Conservation (phyloP, 2,797 vertebrate species). For the Melanotaenia parkinsoni region DNA sequence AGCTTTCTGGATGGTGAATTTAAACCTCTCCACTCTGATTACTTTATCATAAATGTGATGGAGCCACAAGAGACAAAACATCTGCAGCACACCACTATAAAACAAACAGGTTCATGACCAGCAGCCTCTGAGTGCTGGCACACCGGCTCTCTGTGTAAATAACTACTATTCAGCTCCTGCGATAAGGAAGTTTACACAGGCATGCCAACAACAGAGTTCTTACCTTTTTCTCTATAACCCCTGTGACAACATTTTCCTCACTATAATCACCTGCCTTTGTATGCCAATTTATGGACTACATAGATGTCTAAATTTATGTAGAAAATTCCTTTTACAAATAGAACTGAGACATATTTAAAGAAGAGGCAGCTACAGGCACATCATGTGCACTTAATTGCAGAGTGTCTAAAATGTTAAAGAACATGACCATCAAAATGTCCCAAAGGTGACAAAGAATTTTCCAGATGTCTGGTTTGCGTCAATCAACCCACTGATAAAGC, state of each 20-base stretch:
- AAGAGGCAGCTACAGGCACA: not conserved
- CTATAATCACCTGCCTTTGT: slow-evolving; percentile 15
- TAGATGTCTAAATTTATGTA: not conserved
- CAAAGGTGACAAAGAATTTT: not conserved
- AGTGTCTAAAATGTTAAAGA: not conserved
- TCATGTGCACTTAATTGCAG: not conserved
- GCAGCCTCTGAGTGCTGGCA: slow-evolving; percentile 30
- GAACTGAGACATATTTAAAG: too few species aligned
- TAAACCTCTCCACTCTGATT: slow-evolving; percentile 21
- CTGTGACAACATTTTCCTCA: not conserved
- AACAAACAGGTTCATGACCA: slow-evolving; percentile 48
- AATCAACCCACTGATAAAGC: not conserved
- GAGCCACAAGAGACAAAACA: slow-evolving; percentile 22
- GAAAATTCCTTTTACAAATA: too few species aligned
- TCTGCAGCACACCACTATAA: slow-evolving; percentile 24
- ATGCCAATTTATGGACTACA: slow-evolving; percentile 4
- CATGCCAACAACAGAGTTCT: slow-evolving; percentile 11
- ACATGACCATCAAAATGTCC: not conserved
- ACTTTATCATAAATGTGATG: slow-evolving; percentile 33
- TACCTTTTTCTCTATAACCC: slow-evolving; percentile 2
- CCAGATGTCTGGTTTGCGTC: not conserved
- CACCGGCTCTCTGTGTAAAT: slow-evolving; percentile 32
- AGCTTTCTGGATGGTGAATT: not conserved
- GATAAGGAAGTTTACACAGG: slow-evolving; percentile 23
- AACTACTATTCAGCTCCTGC: slow-evolving; percentile 35